Evolutionary conservation across 1,140 invertebrate genomes (phyloP).

Genomic region (Nebria ingens): DNA sequence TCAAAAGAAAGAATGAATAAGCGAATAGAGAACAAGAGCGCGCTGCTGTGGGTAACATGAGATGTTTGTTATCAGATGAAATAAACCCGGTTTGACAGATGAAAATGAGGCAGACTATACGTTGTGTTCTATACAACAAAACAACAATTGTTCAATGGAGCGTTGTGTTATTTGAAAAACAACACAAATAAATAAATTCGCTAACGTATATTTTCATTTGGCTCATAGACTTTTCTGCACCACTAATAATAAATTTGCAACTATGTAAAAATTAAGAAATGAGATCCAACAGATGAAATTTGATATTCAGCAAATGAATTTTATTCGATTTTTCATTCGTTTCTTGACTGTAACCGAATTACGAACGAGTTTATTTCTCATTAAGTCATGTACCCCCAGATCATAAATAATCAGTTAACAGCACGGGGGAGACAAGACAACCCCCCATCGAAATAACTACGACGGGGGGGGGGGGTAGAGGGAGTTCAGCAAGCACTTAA

Average conservation of each 20-base stretch:
- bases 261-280: too few relatives aligned
- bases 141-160: too few relatives aligned
- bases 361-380: conserved; percentile 2
- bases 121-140: too few relatives aligned
- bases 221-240: too few relatives aligned
- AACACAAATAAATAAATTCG: too few relatives aligned
- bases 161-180: too few relatives aligned
- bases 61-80: not conserved
- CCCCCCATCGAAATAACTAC: not conserved
- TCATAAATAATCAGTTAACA: conserved; percentile 5
- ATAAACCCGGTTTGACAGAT: not conserved
- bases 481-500: not conserved
- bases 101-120: too few relatives aligned
- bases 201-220: too few relatives aligned
- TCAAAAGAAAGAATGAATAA: not conserved
- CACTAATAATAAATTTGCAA: too few relatives aligned
- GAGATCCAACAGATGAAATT: too few relatives aligned
- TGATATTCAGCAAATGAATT: not conserved
- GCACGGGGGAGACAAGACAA: not conserved
- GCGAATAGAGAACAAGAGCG: not conserved
- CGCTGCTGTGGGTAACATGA: too few relatives aligned
- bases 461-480: not conserved
- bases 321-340: too few relatives aligned
- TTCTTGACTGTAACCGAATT: not conserved
- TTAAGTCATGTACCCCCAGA: not conserved